These are phyloP conservation scores for Tinamus guttatus DNA, from an alignment of 2,113 vertebrate species.

Conservation along the genomic window DNA sequence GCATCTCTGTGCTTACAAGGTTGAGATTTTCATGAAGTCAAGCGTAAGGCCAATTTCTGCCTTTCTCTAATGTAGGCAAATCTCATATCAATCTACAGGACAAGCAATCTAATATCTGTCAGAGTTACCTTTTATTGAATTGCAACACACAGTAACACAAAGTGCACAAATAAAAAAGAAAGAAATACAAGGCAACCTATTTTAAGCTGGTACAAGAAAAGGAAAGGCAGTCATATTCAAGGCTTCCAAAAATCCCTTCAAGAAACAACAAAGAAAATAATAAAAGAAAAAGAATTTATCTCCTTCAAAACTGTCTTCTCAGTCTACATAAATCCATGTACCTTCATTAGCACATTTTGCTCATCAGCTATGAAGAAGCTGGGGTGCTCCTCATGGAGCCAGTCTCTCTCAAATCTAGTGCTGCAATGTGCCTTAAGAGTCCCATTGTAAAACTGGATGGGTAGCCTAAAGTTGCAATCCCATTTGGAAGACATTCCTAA, in stretches of 20 bases:
- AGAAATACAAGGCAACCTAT: neutral
- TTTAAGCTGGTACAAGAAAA: neutral
- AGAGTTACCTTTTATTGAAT: neutral
- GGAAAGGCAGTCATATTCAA: neutral
- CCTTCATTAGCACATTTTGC: neutral
- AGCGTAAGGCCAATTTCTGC: neutral
- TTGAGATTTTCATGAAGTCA: neutral
- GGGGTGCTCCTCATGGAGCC: neutral
- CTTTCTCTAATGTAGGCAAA: neutral
- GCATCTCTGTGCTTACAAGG: neutral
- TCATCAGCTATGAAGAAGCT: neutral
- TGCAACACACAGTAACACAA: neutral
- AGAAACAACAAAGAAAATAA: neutral
- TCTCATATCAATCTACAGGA: neutral
- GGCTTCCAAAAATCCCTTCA: rapidly evolving
- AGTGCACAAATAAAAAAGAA: neutral
- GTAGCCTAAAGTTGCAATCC: neutral
- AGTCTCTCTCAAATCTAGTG: neutral
- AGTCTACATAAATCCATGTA: neutral
- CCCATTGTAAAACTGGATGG: neutral
- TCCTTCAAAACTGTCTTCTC: neutral
- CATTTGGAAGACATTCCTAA: neutral
- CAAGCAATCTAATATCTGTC: neutral
- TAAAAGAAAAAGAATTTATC: neutral
- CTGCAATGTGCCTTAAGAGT: neutral